Percentiles rank a stretch among this genome's conserved stretches.
Conservation (phyloP, 1,140 invertebrate species). For the Drosophila novamexicana region DNA sequence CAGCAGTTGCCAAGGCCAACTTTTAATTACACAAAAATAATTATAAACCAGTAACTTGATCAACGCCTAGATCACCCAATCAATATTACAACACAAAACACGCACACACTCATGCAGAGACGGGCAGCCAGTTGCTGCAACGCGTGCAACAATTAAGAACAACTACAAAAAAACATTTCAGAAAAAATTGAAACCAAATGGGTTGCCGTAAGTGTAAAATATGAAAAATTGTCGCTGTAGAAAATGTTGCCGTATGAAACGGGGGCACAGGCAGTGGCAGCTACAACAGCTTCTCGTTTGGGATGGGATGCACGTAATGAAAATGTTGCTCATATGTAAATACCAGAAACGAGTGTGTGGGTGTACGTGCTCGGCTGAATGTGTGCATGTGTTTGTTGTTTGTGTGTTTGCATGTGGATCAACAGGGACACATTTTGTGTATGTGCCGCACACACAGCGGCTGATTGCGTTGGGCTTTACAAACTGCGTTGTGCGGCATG, state of each 20-base stretch:
- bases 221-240: slow-evolving; percentile 46
- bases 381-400: slow-evolving; percentile 17
- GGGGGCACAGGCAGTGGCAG: not conserved
- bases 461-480: slow-evolving; percentile 50
- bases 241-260: slow-evolving; percentile 11
- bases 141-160: slow-evolving; percentile 40
- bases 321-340: slow-evolving; percentile 68
- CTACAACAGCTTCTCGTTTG: slow-evolving; percentile 8
- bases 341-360: slow-evolving; percentile 8
- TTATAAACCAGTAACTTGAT: slow-evolving; percentile 42
- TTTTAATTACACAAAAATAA: slow-evolving; percentile 57
- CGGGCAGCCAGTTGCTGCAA: slow-evolving; percentile 11
- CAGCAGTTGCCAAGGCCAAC: slow-evolving; percentile 32
- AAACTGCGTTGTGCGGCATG: slow-evolving; percentile 41
- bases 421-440: slow-evolving; percentile 51
- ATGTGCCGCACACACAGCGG: slow-evolving; percentile 12
- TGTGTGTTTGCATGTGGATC: slow-evolving; percentile 32
- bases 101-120: slow-evolving; percentile 6
- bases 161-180: slow-evolving; percentile 3
- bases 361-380: not conserved
- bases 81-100: slow-evolving; percentile 25
- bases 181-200: not conserved
- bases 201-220: slow-evolving; percentile 20
- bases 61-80: slow-evolving; percentile 33
- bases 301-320: slow-evolving; percentile 53